Percentiles rank a stretch among this genome's conserved stretches.
phyloP scores from a whole-genome alignment of 2,797 vertebrate genomes.

The Melanotaenia pygmaea region DNA sequence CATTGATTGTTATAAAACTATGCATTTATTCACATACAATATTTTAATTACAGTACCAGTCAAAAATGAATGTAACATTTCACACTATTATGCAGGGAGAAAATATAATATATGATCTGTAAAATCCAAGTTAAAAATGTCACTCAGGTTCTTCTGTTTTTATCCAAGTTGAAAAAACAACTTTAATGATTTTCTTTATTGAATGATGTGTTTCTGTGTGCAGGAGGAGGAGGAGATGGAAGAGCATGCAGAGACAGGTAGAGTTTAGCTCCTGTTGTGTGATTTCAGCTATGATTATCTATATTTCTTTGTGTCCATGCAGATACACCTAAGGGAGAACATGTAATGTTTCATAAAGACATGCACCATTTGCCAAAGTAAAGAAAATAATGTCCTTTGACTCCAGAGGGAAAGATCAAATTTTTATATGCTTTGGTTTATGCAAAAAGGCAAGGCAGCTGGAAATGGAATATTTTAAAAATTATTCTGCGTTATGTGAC shows the following conservation, averaged over 20 bases:
- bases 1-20: too few species aligned
- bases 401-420: not conserved
- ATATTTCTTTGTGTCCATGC: not conserved
- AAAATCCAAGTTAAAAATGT: not conserved
- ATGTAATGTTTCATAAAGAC: not conserved
- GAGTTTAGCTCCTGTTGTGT: not conserved
- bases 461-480: not conserved
- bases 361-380: not conserved
- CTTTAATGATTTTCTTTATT: not conserved
- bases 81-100: too few species aligned
- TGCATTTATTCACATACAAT: too few species aligned
- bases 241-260: constrained; percentile 69
- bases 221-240: constrained; percentile 64
- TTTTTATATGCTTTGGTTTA: not conserved
- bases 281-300: not conserved
- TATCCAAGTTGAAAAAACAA: not conserved
- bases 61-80: too few species aligned
- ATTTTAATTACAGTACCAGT: not conserved
- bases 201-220: constrained; percentile 25
- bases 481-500: not conserved
- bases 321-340: not conserved
- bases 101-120: too few species aligned
- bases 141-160: not conserved
- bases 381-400: not conserved
- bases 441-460: not conserved